phyloP scores from a whole-genome alignment of 2,113 vertebrate genomes.

The Ptychochromis oligacanthus region DNA sequence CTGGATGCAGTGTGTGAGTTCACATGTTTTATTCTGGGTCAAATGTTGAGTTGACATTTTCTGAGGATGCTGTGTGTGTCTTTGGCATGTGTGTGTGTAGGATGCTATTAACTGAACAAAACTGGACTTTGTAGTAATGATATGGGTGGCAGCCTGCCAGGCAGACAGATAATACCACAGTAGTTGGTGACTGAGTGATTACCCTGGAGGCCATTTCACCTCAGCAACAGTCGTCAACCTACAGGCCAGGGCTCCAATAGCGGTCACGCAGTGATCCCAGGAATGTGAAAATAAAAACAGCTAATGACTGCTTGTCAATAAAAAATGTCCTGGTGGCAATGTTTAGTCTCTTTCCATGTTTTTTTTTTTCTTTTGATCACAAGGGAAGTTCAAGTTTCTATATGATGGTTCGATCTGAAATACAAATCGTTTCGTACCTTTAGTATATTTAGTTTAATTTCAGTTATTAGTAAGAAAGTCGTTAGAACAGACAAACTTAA shows the following conservation, averaged over 20 bases:
- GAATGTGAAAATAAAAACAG: constrained; percentile 44
- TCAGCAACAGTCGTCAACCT: constrained; percentile 27
- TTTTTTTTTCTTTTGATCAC: too few relatives aligned
- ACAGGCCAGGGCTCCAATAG: constrained; percentile 9
- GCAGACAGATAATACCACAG: constrained; percentile 71
- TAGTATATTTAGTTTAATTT: too few relatives aligned
- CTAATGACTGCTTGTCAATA: background rate
- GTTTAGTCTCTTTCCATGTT: too few relatives aligned
- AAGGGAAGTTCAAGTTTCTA: too few relatives aligned
- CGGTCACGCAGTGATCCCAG: constrained; percentile 16
- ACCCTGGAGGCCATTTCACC: constrained; percentile 53
- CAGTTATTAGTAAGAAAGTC: too few relatives aligned
- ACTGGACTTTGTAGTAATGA: constrained; percentile 64
- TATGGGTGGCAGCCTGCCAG: constrained; percentile 68
- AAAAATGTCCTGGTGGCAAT: background rate
- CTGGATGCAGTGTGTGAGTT: constrained; percentile 21
- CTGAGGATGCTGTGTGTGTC: constrained; percentile 12
- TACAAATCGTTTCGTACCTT: too few relatives aligned
- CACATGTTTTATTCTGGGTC: constrained; percentile 23
- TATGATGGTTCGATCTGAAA: too few relatives aligned
- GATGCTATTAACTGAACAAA: constrained; percentile 68
- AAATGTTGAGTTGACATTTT: constrained; percentile 58
- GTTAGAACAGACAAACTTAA: too few relatives aligned
- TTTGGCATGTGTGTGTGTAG: constrained; percentile 22
- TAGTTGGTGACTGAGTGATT: constrained; percentile 59